Base-by-base conservation (phyloP, 2,113 vertebrate species). In the Uria lomvia region DNA sequence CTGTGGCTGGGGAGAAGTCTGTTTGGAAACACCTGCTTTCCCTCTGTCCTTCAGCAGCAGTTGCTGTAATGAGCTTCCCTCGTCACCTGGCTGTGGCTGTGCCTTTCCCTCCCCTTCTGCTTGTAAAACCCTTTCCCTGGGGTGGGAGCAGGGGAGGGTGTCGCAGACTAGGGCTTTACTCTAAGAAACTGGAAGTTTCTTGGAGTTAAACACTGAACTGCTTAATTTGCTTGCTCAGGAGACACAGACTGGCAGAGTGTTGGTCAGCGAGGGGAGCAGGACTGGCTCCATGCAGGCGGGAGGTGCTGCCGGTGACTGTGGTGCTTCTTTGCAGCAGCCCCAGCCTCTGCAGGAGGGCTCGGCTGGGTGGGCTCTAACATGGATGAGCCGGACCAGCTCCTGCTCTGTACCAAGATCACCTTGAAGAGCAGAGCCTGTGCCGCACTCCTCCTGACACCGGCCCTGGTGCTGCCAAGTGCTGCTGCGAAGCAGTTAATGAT, bases 401-500 rank as follows among this genome's bases (percentile, higher is more conserved):
- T 11, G 29, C 59, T 20, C 13, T 1, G 3, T 50, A 4, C 29
- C 1, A 0, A 22, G 24, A 27, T 90, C 92, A 47, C 88, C 96
- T 58, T 49, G 79, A 43, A 88, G 66, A 27, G 8, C 5, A 1
- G 50, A 36, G 29, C 32, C 34, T 1, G 50, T 45, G 70, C 86
- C 1, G 0, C 1, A 12, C 47, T 40, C 24, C 30, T 49, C 47
- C 53, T 5, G 49, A 27, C 58, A 36, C 65, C 60, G 49, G 82
- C 83, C 68, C 67, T 3, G 27, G 78, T 1, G 0, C 75, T 71
- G 47, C 5, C 5, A 4, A 6, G 52, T 11, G 45, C 50, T 2
- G 2, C 18, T 5, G 38, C 3, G 2, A 36, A 11, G 56, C 32
- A 9, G 97, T 98, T 98, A 98, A 98, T 98, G 72, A 98, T 98